These are phyloP conservation scores for Pheosia gnoma DNA, from an alignment of 2,888 invertebrate species.

Conservation along the genomic window DNA sequence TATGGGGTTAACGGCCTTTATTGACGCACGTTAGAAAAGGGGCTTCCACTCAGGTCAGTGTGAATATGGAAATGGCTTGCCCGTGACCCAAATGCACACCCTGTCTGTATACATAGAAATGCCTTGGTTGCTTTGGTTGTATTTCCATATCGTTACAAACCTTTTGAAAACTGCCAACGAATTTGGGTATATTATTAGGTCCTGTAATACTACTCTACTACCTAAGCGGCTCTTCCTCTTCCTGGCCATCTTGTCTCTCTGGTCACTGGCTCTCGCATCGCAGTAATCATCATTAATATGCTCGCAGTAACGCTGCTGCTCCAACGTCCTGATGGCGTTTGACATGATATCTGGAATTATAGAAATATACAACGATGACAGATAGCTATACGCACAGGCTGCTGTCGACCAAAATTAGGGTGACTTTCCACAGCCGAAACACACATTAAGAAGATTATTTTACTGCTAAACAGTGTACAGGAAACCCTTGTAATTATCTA, in stretches of 20 bases:
- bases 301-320: background rate
- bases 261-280: background rate
- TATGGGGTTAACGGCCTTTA: background rate
- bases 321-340: background rate
- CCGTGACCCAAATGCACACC: too few relatives aligned
- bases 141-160: too few relatives aligned
- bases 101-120: too few relatives aligned
- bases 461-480: too few relatives aligned
- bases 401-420: too few relatives aligned
- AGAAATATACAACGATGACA: background rate
- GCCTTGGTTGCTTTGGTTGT: too few relatives aligned
- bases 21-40: background rate
- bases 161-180: background rate
- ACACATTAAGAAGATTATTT: too few relatives aligned
- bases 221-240: slow-evolving; percentile 4
- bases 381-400: too few relatives aligned
- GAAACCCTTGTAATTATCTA: too few relatives aligned
- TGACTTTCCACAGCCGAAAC: too few relatives aligned
- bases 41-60: background rate
- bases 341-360: slow-evolving; percentile 2
- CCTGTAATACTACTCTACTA: background rate
- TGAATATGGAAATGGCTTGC: too few relatives aligned
- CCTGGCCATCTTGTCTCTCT: background rate
- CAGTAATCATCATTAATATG: background rate
- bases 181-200: too few relatives aligned